Base-by-base conservation (phyloP, 2,797 vertebrate species). In the Chaenodraco wilsoni region DNA sequence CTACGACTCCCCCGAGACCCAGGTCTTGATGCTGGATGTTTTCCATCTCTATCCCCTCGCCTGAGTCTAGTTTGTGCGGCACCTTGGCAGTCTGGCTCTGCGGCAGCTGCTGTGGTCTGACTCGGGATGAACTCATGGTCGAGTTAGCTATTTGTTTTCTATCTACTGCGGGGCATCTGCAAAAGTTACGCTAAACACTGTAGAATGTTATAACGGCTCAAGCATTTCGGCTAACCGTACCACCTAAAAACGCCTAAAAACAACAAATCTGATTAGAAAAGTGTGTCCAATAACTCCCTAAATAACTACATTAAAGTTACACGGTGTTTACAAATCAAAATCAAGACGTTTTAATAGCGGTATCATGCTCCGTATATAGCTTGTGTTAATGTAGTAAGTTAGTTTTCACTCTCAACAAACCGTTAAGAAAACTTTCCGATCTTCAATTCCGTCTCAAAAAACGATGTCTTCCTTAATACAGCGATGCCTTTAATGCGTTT, bases 11-110 rank as follows among this genome's bases (percentile, higher is more conserved):
- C 48, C 88, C 87, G 23, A 94, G 93, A 41, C 90, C 93, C 73
- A 93, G 87, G 83, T 96, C 92, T 49, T 90, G 95, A 31, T 93
- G 93, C 61, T 93, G 93, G 81, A 95, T 94, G 79, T 88, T 94
- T 80, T 95, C 94, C 94, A 96, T 95, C 90, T 95, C 95, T 48
- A 95, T 94, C 1, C 93, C 95, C 46, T 94, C 94, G 40, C 73
- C 68, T 2, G 81, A 69, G 83, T 91, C 92, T 9, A 84, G 80
- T 58, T 79, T 87, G 65, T 72, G 85, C 19, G 86, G 87, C 63
- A 72, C 12, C 81, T 80, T 88, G 83, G 52, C 86, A 16, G 87
- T 6, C 60, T 84, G 90, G 67, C 72, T 90, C 74, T 84, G 91
- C 54, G 84, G 81, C 0, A 17, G 73, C 76, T 90, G 92, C 62